A percentile compares a stretch with the other conserved stretches of the same genome.
Evolutionary conservation across 2,113 vertebrate species (phyloP).

Genomic region (Mungos mungo): DNA sequence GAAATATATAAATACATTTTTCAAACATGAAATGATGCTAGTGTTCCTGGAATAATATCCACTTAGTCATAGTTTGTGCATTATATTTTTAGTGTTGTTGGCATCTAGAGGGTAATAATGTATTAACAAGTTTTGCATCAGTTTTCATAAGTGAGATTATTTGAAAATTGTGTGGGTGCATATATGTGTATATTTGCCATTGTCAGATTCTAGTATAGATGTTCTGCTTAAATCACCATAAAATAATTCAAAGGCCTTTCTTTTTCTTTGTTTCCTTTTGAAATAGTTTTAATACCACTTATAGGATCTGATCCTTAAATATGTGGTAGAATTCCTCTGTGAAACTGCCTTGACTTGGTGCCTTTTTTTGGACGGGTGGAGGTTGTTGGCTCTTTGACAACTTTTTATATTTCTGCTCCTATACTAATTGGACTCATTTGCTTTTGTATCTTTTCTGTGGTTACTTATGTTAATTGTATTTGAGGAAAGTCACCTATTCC

Average conservation of each 20-base stretch:
- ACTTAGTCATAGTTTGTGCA: neutral
- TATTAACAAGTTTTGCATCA: conserved; percentile 2
- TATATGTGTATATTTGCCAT: neutral
- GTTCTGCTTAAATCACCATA: neutral
- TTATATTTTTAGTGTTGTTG: neutral
- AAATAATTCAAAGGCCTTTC: neutral
- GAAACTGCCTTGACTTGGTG: neutral
- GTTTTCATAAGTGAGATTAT: neutral
- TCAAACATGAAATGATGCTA: neutral
- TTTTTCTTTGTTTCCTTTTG: neutral
- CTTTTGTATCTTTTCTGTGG: neutral
- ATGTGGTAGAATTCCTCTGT: neutral
- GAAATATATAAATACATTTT: neutral
- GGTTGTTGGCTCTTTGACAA: neutral
- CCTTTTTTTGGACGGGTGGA: neutral
- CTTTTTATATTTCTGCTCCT: neutral
- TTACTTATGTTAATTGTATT: neutral
- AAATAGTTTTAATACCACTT: conserved; percentile 8
- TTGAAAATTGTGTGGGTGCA: neutral
- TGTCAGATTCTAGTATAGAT: neutral
- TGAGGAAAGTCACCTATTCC: neutral
- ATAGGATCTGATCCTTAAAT: neutral
- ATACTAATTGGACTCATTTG: neutral
- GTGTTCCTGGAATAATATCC: neutral
- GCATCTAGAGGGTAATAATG: neutral